Evolutionary conservation across 2,888 invertebrate species (phyloP).

Genomic region (Clepsis dumicolana): DNA sequence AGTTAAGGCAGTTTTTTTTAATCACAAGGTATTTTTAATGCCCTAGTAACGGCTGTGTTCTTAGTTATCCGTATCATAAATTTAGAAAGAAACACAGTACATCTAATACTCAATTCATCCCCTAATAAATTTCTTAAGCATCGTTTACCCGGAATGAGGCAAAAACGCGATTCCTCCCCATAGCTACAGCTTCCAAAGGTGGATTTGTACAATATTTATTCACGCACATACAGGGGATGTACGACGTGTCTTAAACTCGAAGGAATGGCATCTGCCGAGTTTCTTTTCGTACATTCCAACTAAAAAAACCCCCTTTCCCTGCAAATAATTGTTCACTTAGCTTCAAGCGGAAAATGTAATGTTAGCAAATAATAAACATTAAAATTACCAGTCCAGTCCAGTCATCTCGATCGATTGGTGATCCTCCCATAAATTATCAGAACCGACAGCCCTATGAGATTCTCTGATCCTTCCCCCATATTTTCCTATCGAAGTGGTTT

Average conservation of each 20-base stretch:
- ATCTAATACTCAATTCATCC: constrained; percentile 79
- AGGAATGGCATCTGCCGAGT: constrained; percentile 30
- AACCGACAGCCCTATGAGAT: constrained; percentile 53
- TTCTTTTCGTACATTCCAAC: constrained; percentile 21
- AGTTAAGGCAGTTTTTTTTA: not conserved
- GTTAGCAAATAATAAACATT: not conserved
- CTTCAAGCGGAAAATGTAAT: not conserved
- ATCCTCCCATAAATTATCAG: constrained; percentile 45
- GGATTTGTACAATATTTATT: constrained; percentile 84
- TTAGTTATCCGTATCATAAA: constrained; percentile 52
- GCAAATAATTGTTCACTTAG: not conserved
- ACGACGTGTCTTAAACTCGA: constrained; percentile 42
- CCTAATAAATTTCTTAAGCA: constrained; percentile 84
- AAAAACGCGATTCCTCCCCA: constrained; percentile 78
- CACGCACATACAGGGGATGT: constrained; percentile 59
- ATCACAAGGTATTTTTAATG: not conserved
- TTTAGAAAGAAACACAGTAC: constrained; percentile 65
- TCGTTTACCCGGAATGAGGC: constrained; percentile 83
- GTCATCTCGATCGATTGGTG: constrained; percentile 29
- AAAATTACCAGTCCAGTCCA: not conserved
- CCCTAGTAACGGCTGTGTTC: not conserved
- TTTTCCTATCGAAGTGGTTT: constrained; percentile 75
- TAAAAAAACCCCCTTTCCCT: not conserved
- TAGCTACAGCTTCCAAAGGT: constrained; percentile 80
- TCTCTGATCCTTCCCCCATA: constrained; percentile 56